phyloP scores from a whole-genome alignment of 2,113 vertebrate genomes.

The Ornithorhynchus anatinus region DNA sequence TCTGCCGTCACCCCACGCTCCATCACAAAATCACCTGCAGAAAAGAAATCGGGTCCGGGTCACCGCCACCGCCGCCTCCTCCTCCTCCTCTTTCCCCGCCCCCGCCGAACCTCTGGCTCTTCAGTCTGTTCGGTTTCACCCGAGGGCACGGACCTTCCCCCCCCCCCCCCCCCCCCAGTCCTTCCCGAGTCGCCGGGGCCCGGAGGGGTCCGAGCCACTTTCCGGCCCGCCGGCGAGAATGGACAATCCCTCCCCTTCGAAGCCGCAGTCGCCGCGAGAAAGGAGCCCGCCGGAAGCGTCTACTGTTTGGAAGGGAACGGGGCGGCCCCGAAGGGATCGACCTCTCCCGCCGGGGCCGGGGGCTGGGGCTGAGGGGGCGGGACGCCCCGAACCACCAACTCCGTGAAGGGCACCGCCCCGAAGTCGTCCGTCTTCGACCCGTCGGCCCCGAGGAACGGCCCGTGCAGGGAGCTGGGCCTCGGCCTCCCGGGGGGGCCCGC shows the following conservation, averaged over 20 bases:
- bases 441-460: slow-evolving; percentile 61
- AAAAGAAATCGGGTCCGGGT: too few species aligned
- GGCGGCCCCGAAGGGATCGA: slow-evolving; percentile 96
- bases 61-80: too few species aligned
- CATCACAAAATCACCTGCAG: too few species aligned
- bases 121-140: too few species aligned
- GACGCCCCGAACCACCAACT: slow-evolving; percentile 77
- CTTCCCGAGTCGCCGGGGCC: slow-evolving; percentile 25
- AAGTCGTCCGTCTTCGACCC: slow-evolving; percentile 88
- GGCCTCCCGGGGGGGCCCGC: slow-evolving; percentile 68
- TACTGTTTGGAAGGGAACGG: slow-evolving; percentile 95
- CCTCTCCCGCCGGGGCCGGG: slow-evolving; percentile 72
- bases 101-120: too few species aligned
- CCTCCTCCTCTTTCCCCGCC: too few species aligned
- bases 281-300: slow-evolving; percentile 38
- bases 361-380: slow-evolving; percentile 71
- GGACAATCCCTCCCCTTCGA: slow-evolving; percentile 11
- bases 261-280: slow-evolving; percentile 35
- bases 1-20: too few species aligned
- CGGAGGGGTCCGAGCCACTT: too few species aligned
- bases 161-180: too few species aligned
- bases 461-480: slow-evolving; percentile 73
- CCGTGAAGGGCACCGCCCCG: slow-evolving; percentile 92
- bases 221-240: slow-evolving; percentile 15
- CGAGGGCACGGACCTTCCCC: too few species aligned